These are phyloP conservation scores for Drosophila equinoxialis DNA, from an alignment of 1,140 invertebrate genomes.

Conservation along the genomic window DNA sequence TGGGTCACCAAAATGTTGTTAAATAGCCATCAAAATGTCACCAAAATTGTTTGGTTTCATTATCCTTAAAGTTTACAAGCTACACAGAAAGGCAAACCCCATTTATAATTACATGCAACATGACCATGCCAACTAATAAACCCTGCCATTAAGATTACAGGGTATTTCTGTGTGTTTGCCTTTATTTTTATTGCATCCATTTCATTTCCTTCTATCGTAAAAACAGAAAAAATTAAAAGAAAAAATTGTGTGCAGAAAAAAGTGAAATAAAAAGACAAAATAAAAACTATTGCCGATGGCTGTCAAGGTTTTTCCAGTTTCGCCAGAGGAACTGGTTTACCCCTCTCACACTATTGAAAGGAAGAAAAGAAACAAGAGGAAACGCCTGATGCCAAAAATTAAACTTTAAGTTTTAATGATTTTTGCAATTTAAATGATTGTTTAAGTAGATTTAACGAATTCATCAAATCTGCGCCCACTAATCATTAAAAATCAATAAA, in stretches of 20 bases:
- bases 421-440: not conserved
- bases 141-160: slow-evolving; percentile 22
- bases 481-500: too few species aligned
- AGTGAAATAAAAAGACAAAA: slow-evolving; percentile 55
- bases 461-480: not conserved
- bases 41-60: too few species aligned
- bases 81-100: too few species aligned
- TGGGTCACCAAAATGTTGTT: too few species aligned
- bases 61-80: too few species aligned
- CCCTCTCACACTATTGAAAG: not conserved
- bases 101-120: too few species aligned
- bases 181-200: slow-evolving; percentile 63
- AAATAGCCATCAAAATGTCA: too few species aligned
- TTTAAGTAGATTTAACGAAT: not conserved
- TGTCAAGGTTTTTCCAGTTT: slow-evolving; percentile 65
- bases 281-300: slow-evolving; percentile 40
- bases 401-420: not conserved
- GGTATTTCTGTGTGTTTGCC: slow-evolving; percentile 29
- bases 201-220: slow-evolving; percentile 76
- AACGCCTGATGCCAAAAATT: slow-evolving; percentile 40
- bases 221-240: slow-evolving; percentile 45
- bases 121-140: not conserved
- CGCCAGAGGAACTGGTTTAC: slow-evolving; percentile 26
- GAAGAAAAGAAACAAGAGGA: slow-evolving; percentile 40
- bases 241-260: slow-evolving; percentile 31